Base-by-base conservation (phyloP, 2,888 invertebrate genomes). In the Noctuana brunneofusca region DNA sequence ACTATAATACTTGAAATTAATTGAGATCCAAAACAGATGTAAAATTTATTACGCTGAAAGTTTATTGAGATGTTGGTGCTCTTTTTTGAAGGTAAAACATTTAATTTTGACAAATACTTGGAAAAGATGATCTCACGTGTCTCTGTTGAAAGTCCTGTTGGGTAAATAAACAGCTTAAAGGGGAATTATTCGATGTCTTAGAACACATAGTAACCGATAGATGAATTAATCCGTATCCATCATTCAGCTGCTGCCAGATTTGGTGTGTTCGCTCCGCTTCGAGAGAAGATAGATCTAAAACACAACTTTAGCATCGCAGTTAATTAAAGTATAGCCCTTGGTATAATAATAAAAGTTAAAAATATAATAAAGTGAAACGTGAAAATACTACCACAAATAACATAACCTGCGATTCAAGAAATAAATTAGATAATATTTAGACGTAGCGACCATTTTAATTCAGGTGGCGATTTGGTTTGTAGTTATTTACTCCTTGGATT, bases 251-350 rank as follows among this genome's bases (percentile, higher is more conserved):
- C 63, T 82, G 79, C 85, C 86, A 88, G 20, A 89, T 74, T 41
- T 89, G 86, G 49, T 89, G 89, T 0, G 89, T 87, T 0, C 86
- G 80, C 66, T 89, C 88, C 60, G 75, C 81, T 38, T 85, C 83
- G 14, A 81, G 68, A 1, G 64, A 67, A 3, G 84, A 80, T 38
- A 90, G 69, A 66, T 90, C 86, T 76, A 90, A 64, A 67, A 80
- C 74, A 71, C 87, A 84, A 69, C 90, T 90, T 65, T 38, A 70
- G 35, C 5, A 49, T 38, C 22, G 22, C 20, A 48, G 43, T 24
- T 11, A 67, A 60, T 69, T 16, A 65, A 49, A 24, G 1, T 27
- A 49, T 46, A 46, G 1, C 1, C 14, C 38, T 38, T 38, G 14
- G 8, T 38, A 2, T 12, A 38, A 32, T 8, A 2, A 11, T 32